These are phyloP conservation scores for Platycheirus albimanus DNA, from an alignment of 2,888 invertebrate genomes.

Conservation along the genomic window DNA sequence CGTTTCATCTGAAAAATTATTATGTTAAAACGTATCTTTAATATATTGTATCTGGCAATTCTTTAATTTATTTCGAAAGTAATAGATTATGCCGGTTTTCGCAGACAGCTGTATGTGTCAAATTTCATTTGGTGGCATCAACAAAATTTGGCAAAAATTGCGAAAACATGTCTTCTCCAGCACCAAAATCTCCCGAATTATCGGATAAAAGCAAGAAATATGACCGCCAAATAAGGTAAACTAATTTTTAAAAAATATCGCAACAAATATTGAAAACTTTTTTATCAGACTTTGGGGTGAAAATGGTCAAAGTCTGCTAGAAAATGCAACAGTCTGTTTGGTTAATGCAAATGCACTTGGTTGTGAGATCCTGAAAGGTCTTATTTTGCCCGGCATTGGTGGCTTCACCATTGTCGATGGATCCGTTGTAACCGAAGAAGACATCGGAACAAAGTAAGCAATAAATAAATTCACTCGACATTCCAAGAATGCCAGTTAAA, in stretches of 20 bases:
- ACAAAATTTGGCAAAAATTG: slow-evolving; percentile 33
- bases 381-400: slow-evolving; percentile 97
- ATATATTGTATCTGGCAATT: slow-evolving; percentile 37
- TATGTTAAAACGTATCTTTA: too few species aligned
- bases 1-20: too few species aligned
- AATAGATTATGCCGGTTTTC: slow-evolving; percentile 43
- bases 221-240: slow-evolving; percentile 88
- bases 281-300: slow-evolving; percentile 96
- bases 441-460: slow-evolving; percentile 94
- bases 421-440: slow-evolving; percentile 91
- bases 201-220: slow-evolving; percentile 90
- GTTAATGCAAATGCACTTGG: slow-evolving; percentile 97
- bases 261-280: not conserved
- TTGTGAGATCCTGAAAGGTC: slow-evolving; percentile 96
- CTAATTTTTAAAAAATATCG: not conserved
- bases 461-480: not conserved
- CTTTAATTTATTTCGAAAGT: slow-evolving; percentile 2
- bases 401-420: slow-evolving; percentile 97
- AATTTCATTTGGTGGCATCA: slow-evolving; percentile 23
- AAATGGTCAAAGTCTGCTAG: slow-evolving; percentile 95
- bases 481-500: not conserved
- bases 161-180: slow-evolving; percentile 80
- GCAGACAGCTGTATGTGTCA: not conserved
- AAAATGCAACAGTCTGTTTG: slow-evolving; percentile 94
- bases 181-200: slow-evolving; percentile 86